A percentile compares a stretch with the other conserved stretches of the same genome.
phyloP scores from a whole-genome alignment of 2,888 invertebrate species.

The Scotopteryx bipunctaria region DNA sequence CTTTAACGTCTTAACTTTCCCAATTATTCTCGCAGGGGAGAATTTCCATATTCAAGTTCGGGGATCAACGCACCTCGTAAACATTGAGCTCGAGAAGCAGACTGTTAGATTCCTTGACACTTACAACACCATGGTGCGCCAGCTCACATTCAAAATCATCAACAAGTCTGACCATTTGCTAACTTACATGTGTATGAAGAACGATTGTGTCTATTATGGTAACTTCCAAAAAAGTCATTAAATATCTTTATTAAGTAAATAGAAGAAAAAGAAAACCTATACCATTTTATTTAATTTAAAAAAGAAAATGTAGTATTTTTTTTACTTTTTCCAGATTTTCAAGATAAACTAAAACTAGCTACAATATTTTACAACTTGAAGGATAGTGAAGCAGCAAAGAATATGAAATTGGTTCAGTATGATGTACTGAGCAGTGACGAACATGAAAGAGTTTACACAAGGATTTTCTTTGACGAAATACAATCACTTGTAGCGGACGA shows the following conservation, averaged over 20 bases:
- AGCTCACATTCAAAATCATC: conserved; percentile 73
- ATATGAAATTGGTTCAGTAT: conserved; percentile 63
- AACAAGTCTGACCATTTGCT: conserved; percentile 82
- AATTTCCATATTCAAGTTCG: conserved; percentile 67
- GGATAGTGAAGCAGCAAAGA: conserved; percentile 62
- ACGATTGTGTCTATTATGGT: conserved; percentile 69
- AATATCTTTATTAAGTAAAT: too few relatives aligned
- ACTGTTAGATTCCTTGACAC: conserved; percentile 82
- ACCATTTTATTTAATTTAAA: too few relatives aligned
- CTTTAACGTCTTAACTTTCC: background rate
- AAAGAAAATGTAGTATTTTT: background rate
- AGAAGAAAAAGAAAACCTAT: too few relatives aligned
- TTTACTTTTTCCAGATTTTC: conserved; percentile 57
- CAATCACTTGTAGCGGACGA: conserved; percentile 71
- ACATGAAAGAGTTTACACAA: conserved; percentile 70
- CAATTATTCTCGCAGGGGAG: conserved; percentile 64
- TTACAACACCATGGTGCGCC: conserved; percentile 81
- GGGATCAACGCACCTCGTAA: conserved; percentile 73
- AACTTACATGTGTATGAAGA: conserved; percentile 83
- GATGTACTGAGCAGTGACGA: conserved; percentile 71
- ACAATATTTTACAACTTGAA: conserved; percentile 63
- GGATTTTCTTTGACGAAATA: conserved; percentile 74
- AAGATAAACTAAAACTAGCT: conserved; percentile 71
- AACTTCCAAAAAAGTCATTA: too few relatives aligned
- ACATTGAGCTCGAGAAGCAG: conserved; percentile 75